These are phyloP conservation scores for Sphyrna mokarran DNA, from an alignment of 2,113 vertebrate species.

Conservation along the genomic window DNA sequence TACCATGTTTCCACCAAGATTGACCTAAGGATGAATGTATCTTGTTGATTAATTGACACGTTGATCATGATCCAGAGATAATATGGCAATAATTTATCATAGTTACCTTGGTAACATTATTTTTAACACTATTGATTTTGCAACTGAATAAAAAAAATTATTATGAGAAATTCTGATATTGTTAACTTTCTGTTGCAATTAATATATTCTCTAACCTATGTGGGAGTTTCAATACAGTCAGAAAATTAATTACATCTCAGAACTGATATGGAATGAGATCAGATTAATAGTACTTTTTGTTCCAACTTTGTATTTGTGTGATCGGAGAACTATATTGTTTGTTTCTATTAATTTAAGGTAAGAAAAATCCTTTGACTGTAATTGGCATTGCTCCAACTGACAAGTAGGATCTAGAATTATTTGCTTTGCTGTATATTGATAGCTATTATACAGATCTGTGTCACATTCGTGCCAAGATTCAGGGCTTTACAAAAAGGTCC, in stretches of 20 bases:
- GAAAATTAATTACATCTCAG: neutral
- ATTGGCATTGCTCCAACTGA: neutral
- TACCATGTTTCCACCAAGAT: neutral
- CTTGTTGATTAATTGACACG: neutral
- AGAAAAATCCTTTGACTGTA: neutral
- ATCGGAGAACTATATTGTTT: neutral
- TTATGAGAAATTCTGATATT: neutral
- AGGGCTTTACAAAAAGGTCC: neutral
- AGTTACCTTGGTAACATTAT: neutral
- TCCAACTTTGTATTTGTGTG: neutral
- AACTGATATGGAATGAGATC: neutral
- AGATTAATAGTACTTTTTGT: neutral
- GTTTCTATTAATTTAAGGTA: neutral
- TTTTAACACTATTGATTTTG: neutral
- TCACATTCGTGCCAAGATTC: neutral
- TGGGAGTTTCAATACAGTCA: neutral
- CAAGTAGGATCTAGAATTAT: neutral
- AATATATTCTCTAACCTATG: neutral
- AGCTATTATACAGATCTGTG: neutral
- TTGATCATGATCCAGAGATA: neutral
- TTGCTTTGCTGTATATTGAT: neutral
- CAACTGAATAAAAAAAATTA: neutral
- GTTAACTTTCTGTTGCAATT: neutral
- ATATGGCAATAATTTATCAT: neutral
- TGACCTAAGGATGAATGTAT: neutral